Evolutionary conservation across 2,113 vertebrate genomes (phyloP), one percentile per base, ranked within the genome.

Genomic region (Panthera leo): DNA sequence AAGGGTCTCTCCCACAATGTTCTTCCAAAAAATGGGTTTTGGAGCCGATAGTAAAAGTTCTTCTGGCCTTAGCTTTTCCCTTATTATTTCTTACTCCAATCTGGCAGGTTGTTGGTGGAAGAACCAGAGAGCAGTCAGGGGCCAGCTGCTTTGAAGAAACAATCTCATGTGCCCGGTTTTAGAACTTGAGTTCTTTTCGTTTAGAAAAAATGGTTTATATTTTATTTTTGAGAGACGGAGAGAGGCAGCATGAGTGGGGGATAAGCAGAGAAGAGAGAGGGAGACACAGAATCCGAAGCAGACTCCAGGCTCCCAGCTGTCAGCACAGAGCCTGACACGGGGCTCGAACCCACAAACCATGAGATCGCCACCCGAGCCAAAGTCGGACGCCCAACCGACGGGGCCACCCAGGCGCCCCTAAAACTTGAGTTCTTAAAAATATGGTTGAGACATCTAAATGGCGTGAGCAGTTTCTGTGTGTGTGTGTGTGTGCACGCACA

Each of bases 101-200:
- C 51, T 82, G 70, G 39, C 29, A 91, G 80, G 82, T 3, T 71
- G 92, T 84, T 34, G 53, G 12, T 86, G 10, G 65, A 42, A 86
- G 29, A 89, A 76, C 31, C 48, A 90, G 65, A 42, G 63, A 91
- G 42, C 78, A 25, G 48, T 48, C 73, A 85, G 18, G 15, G 36
- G 61, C 63, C 39, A 83, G 42, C 21, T 65, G 48, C 51, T 78
- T 73, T 73, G 29, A 55, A 92, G 39, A 96, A 92, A 75, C 4
- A 83, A 85, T 87, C 80, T 93, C 39, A n/a, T 19, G n/a, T 86
- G 27, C 91, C 55, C 89, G 39, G n/a, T 94, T 97, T 84, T 85
- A 61, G 78, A 93, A 39, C 21, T 27, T 39, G 53, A 68, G 0
- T 82, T 88, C 92, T 96, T 93, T 7, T 45, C 45, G 36, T 36